A percentile compares a stretch with the other conserved stretches of the same genome.
phyloP scores from a whole-genome alignment of 2,113 vertebrate genomes.

The Tetraodon nigroviridis region DNA sequence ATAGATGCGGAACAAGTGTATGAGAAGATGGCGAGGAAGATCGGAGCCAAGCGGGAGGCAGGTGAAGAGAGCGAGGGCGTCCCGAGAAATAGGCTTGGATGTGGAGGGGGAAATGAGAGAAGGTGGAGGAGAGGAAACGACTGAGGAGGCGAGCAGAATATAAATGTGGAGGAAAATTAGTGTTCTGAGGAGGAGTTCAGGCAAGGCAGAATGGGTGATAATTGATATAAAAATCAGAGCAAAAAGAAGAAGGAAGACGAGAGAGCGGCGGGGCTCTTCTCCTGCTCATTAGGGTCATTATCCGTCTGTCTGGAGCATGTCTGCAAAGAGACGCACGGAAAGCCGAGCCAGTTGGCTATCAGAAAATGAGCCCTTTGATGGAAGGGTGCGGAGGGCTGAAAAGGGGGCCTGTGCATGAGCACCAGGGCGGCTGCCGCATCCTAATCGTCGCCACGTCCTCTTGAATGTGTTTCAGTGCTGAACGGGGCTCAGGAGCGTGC shows the following conservation, averaged over 20 bases:
- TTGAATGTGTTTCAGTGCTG: constrained; percentile 14
- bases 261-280: constrained; percentile 46
- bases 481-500: background rate
- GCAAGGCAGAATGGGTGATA: constrained; percentile 44
- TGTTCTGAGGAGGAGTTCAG: constrained; percentile 32
- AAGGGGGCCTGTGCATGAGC: constrained; percentile 11
- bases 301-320: constrained; percentile 26
- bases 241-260: constrained; percentile 29
- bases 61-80: background rate
- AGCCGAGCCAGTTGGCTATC: constrained; percentile 39
- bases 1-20: background rate
- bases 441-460: constrained; percentile 3
- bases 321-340: constrained; percentile 32
- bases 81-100: background rate
- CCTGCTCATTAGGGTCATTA: constrained; percentile 65
- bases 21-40: background rate
- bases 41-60: constrained; percentile 1
- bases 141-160: constrained; percentile 20
- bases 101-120: constrained; percentile 20
- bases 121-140: constrained; percentile 20
- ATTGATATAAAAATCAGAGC: constrained; percentile 58
- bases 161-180: constrained; percentile 36
- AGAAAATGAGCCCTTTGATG: constrained; percentile 52
- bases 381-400: constrained; percentile 28
- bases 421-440: constrained; percentile 1